Percentiles rank a stretch among this genome's conserved stretches.
These are phyloP conservation scores for Ctenochaetus hawaiiensis DNA, from an alignment of 2,797 vertebrate species.

Conservation along the genomic window DNA sequence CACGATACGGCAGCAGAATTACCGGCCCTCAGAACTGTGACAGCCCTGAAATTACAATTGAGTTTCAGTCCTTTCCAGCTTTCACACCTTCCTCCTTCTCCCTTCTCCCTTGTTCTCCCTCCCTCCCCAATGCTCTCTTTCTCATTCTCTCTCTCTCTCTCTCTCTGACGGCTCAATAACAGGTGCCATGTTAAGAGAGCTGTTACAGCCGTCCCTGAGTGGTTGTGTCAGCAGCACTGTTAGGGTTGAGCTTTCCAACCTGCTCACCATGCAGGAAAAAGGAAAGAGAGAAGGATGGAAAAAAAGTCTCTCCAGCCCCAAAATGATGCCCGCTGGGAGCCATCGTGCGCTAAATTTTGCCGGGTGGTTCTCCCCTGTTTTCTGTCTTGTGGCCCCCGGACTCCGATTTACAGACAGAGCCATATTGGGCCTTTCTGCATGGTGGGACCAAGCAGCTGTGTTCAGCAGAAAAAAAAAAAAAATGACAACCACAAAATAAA, in stretches of 20 bases:
- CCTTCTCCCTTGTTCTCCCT: conserved; percentile 52
- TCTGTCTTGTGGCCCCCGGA: conserved; percentile 77
- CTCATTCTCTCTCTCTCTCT: conserved; percentile 65
- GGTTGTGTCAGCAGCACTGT: conserved; percentile 88
- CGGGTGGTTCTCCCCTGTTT: conserved; percentile 77
- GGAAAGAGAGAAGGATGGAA: conserved; percentile 63
- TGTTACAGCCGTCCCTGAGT: conserved; percentile 87
- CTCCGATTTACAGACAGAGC: conserved; percentile 78
- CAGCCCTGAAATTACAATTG: conserved; percentile 90
- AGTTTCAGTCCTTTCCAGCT: conserved; percentile 79
- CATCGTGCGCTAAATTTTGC: conserved; percentile 80
- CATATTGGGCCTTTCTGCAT: conserved; percentile 86
- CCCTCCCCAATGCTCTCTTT: conserved; percentile 26
- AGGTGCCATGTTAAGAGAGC: conserved; percentile 88
- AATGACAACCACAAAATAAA: conserved; percentile 73
- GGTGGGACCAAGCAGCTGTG: conserved; percentile 75
- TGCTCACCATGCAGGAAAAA: conserved; percentile 86
- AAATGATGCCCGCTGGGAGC: conserved; percentile 83
- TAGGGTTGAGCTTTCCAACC: conserved; percentile 82
- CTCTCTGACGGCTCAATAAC: conserved; percentile 86
- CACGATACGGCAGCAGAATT: conserved; percentile 86
- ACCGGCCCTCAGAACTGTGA: conserved; percentile 86
- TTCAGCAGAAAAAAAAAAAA: conserved; percentile 83
- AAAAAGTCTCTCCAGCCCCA: conserved; percentile 75
- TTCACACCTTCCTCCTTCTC: conserved; percentile 79